phyloP scores from a whole-genome alignment of 2,888 invertebrate species.

The Blera fallax region DNA sequence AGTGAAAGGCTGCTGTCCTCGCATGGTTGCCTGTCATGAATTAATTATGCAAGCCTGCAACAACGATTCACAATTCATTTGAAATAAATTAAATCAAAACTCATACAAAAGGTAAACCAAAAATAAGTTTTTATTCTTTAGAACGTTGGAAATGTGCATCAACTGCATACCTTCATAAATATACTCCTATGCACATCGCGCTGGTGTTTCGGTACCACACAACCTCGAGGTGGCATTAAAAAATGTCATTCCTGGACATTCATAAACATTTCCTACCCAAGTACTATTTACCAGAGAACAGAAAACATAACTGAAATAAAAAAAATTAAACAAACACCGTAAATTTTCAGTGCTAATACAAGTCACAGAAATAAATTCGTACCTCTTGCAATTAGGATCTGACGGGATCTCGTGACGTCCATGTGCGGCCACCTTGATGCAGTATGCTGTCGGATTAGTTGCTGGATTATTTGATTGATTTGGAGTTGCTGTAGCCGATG shows the following conservation, averaged over 20 bases:
- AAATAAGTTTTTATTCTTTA: too few species aligned
- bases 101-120: too few species aligned
- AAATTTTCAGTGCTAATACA: too few species aligned
- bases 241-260: conserved; percentile 33
- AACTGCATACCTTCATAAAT: too few species aligned
- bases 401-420: conserved; percentile 29
- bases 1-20: too few species aligned
- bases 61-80: too few species aligned
- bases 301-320: conserved; percentile 12
- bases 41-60: too few species aligned
- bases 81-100: too few species aligned
- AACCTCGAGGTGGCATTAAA: conserved; percentile 25
- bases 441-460: not conserved
- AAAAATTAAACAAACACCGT: not conserved
- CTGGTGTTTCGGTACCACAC: conserved; percentile 16
- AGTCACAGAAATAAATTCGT: not conserved
- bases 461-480: not conserved
- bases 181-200: not conserved
- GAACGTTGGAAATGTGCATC: too few species aligned
- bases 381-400: conserved; percentile 18
- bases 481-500: not conserved
- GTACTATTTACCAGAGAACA: not conserved
- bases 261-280: conserved; percentile 20
- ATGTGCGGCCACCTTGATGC: not conserved
- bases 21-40: too few species aligned